phyloP scores from a whole-genome alignment of 2,888 invertebrate species.

The Blastobasis lacticolella region DNA sequence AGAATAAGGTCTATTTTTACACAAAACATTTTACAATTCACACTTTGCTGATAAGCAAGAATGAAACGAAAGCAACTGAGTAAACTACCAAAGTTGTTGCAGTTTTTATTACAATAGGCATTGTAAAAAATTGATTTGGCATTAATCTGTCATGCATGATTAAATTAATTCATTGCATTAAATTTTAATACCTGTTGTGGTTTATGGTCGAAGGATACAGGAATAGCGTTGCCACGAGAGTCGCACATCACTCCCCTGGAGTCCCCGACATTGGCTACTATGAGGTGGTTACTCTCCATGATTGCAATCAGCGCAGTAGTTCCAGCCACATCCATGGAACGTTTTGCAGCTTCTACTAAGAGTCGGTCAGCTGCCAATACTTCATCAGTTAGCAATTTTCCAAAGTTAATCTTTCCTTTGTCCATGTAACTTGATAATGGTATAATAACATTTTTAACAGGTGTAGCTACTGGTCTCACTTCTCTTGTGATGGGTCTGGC shows the following conservation, averaged over 20 bases:
- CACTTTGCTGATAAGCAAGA: too few species aligned
- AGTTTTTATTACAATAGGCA: too few species aligned
- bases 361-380: slow-evolving; percentile 88
- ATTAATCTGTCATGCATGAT: background rate
- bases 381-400: slow-evolving; percentile 88
- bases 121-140: background rate
- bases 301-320: slow-evolving; percentile 94
- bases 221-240: slow-evolving; percentile 89
- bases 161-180: background rate
- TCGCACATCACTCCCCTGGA: slow-evolving; percentile 97
- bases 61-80: too few species aligned
- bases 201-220: slow-evolving; percentile 96
- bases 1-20: too few species aligned
- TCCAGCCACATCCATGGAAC: slow-evolving; percentile 84
- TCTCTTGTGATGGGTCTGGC: slow-evolving; percentile 76
- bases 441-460: slow-evolving; percentile 58
- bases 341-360: slow-evolving; percentile 87
- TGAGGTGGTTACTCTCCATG: slow-evolving; percentile 85
- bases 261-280: slow-evolving; percentile 97
- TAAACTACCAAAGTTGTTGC: too few species aligned
- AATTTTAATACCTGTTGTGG: slow-evolving; percentile 85
- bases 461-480: slow-evolving; percentile 65
- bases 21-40: too few species aligned
- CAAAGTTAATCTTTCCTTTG: slow-evolving; percentile 85
- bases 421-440: slow-evolving; percentile 80